These are phyloP conservation scores for Neotoxoptera formosana DNA, from an alignment of 1,140 invertebrate species.

Conservation along the genomic window DNA sequence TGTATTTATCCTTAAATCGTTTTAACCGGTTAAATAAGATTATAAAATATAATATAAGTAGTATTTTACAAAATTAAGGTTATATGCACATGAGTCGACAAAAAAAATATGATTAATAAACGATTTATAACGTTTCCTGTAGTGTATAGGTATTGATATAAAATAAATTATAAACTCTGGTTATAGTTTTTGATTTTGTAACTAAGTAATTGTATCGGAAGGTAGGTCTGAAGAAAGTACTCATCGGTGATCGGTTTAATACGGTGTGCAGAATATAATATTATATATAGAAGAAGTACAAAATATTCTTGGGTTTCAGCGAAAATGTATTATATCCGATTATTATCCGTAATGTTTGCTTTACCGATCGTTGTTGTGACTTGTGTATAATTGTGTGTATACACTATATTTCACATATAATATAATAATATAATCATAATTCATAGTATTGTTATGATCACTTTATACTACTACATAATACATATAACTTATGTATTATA, in stretches of 20 bases:
- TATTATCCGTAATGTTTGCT: not conserved
- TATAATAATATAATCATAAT: not conserved
- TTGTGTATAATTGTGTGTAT: not conserved
- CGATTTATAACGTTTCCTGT: not conserved
- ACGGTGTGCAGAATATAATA: not conserved
- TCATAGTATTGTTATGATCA: not conserved
- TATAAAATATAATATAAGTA: not conserved
- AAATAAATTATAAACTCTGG: too few relatives aligned
- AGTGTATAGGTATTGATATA: too few relatives aligned
- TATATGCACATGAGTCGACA: not conserved
- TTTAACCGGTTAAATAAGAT: not conserved
- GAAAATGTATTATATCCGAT: not conserved
- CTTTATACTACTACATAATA: too few relatives aligned
- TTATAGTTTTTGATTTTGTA: not conserved
- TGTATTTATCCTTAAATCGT: not conserved
- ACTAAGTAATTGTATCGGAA: not conserved
- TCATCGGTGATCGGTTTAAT: not conserved
- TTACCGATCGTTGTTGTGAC: not conserved
- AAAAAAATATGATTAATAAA: not conserved
- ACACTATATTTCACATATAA: not conserved
- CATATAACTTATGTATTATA: not conserved
- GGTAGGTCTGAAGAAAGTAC: not conserved
- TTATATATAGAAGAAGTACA: not conserved
- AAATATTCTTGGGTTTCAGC: not conserved
- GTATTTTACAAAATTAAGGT: too few relatives aligned